A percentile compares a stretch with the other conserved stretches of the same genome.
Conservation (phyloP, 2,113 vertebrate genomes). For the Cyanoramphus novaezelandiae region DNA sequence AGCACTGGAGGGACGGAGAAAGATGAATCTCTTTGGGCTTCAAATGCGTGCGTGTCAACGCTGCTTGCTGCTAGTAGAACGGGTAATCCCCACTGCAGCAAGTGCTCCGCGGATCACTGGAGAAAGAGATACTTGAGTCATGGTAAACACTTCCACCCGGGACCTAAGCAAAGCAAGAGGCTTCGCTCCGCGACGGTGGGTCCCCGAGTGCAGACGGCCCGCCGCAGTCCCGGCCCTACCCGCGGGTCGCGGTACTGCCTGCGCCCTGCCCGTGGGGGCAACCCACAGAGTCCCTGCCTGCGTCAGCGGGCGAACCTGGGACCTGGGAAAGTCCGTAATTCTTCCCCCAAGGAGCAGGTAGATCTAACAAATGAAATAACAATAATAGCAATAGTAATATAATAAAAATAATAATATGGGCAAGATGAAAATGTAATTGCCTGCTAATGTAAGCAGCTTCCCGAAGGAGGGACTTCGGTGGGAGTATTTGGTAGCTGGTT, state of each 20-base stretch:
- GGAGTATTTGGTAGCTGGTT: not conserved
- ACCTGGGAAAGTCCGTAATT: not conserved
- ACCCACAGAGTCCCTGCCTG: not conserved
- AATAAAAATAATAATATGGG: not conserved
- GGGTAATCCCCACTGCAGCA: not conserved
- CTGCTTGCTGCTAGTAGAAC: not conserved
- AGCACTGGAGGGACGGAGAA: not conserved
- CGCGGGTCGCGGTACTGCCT: not conserved
- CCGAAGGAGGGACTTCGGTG: not conserved
- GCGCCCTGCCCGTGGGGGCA: not conserved
- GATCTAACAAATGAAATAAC: not conserved
- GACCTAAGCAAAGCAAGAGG: not conserved
- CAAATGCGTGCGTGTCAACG: not conserved
- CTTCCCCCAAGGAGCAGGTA: not conserved
- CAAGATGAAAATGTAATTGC: not conserved
- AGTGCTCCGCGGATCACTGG: not conserved
- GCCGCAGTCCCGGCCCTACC: too few relatives aligned
- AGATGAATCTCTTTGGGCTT: not conserved
- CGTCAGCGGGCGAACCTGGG: too few relatives aligned
- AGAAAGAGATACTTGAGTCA: not conserved
- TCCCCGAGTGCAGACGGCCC: not conserved
- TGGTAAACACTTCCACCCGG: not conserved
- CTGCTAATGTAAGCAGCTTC: not conserved
- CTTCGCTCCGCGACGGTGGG: not conserved
- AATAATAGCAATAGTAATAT: too few relatives aligned